Evolutionary conservation across 1,140 invertebrate genomes (phyloP).

Genomic region (Drosophila watanabei): DNA sequence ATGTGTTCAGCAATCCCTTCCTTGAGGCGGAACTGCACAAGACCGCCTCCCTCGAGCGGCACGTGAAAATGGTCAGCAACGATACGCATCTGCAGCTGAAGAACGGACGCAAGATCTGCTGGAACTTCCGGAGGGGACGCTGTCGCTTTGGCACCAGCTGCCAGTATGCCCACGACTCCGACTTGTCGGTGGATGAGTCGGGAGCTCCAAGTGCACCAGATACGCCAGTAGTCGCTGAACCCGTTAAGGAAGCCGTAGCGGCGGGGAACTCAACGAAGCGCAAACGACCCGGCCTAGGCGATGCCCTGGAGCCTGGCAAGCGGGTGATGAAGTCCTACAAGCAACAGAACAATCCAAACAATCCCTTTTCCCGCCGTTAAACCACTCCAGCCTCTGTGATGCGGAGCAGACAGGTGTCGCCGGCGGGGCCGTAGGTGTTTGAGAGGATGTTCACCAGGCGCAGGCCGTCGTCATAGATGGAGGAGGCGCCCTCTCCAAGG

Average conservation of each 20-base stretch:
- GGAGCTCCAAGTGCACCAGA: constrained; percentile 9
- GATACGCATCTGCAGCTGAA: constrained; percentile 91
- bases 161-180: constrained; percentile 96
- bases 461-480: constrained; percentile 29
- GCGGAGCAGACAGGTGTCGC: constrained; percentile 50
- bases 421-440: constrained; percentile 50
- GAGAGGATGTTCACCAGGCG: constrained; percentile 59
- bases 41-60: constrained; percentile 94
- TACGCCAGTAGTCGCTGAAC: background rate
- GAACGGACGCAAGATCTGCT: constrained; percentile 96
- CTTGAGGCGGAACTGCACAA: constrained; percentile 95
- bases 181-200: constrained; percentile 86
- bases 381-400: constrained; percentile 64
- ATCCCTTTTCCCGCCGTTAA: constrained; percentile 69
- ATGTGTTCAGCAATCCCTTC: constrained; percentile 95
- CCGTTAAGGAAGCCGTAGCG: constrained; percentile 2
- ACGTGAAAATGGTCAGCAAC: constrained; percentile 96
- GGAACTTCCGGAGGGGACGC: constrained; percentile 96
- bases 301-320: constrained; percentile 93
- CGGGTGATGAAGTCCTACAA: constrained; percentile 92
- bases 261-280: constrained; percentile 86
- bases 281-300: constrained; percentile 92
- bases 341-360: constrained; percentile 54
- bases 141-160: constrained; percentile 97
- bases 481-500: background rate